Base-by-base conservation (phyloP, 1,140 invertebrate genomes). In the Octopus bimaculoides region DNA sequence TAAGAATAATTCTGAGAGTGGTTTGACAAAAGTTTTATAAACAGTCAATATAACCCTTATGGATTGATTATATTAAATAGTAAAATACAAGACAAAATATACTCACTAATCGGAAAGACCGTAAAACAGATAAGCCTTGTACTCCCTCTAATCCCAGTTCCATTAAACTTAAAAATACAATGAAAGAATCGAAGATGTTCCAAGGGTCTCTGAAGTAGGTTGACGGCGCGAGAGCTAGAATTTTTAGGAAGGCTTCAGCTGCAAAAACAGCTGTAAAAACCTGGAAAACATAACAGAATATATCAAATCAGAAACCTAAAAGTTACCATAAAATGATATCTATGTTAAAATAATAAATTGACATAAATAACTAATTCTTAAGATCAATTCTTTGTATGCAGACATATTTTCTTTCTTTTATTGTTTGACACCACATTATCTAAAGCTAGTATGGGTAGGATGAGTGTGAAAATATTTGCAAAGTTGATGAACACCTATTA, bases 121-220 rank as follows among this genome's bases (percentile, higher is more conserved):
- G 93, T 84, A 99, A 94, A 77, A 99, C 97, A 82, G 97, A 98
- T 85, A 99, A 92, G 88, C 97, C 97, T 91, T 96, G 95, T 83
- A 98, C 95, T 82, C 95, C 96, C 91, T 97, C 96, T 74, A 99
- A 92, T 82, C 95, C 94, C 85, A 99, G 92, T 91, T 99, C 98
- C 83, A 98, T 91, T 79, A 99, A 92, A 82, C 97, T 99, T 82
- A 99, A 93, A 55, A 95, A 94, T 85, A 99, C 97, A 90, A 99
- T 99, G 86, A 99, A 95, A 89, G 98, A 98, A 92, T 99, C 97
- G 91, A 99, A 99, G 85, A 98, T 97, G 90, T 99, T 99, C 97
- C 97, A 99, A 79, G 96, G 96, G 90, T 98, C 97, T 93, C 97
- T 96, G 92, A 99, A 98, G 91, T 99, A 99, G 91, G 93, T 96